Evolutionary conservation across 2,888 invertebrate genomes (phyloP).

Genomic region (Panzeria rudis): DNA sequence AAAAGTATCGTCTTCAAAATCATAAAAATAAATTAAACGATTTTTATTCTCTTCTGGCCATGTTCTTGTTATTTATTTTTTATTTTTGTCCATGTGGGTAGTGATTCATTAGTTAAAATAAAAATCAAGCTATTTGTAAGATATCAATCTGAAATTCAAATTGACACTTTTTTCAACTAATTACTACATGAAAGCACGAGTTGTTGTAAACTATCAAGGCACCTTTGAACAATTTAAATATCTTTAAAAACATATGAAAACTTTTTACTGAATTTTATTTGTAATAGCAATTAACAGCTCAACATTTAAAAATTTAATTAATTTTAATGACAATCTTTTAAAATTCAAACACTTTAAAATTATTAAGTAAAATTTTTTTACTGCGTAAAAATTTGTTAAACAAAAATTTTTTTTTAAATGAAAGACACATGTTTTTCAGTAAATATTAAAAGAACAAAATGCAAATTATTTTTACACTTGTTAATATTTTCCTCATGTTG

Average conservation of each 20-base stretch:
- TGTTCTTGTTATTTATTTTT: no score
- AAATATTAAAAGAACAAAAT: neutral
- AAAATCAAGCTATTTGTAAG: neutral
- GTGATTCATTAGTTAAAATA: neutral
- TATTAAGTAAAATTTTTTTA: neutral
- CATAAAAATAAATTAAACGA: no score
- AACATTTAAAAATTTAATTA: constrained; percentile 25
- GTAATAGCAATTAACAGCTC: neutral
- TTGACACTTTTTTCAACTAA: constrained; percentile 31
- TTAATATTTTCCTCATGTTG: neutral
- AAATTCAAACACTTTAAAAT: neutral
- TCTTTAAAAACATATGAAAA: no score
- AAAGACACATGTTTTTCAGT: constrained; percentile 43
- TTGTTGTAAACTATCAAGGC: neutral
- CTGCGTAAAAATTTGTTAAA: constrained; percentile 3
- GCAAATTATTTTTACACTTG: neutral
- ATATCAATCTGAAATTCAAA: neutral
- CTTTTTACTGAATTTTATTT: neutral
- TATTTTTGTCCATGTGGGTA: neutral
- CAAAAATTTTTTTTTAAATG: constrained; percentile 27
- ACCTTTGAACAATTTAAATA: neutral
- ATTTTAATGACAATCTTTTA: constrained; percentile 10
- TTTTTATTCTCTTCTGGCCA: no score
- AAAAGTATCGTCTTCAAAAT: no score
- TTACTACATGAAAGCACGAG: constrained; percentile 8